Base-by-base conservation (phyloP, 2,888 invertebrate species). In the Hirtodrosophila confusa region DNA sequence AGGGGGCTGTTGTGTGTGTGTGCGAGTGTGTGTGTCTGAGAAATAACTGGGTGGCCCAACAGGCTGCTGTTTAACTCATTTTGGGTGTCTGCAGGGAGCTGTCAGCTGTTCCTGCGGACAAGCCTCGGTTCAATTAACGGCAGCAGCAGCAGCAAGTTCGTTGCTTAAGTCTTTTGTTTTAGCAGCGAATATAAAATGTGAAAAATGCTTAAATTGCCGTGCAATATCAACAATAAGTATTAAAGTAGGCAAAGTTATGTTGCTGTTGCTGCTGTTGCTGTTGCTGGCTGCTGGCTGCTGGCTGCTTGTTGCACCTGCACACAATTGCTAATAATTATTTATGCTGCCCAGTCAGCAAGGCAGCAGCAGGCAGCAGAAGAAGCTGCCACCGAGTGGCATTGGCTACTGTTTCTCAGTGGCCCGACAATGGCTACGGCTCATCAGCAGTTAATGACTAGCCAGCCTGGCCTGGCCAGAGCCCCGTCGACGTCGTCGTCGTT, bases 251-350 rank as follows among this genome's bases (percentile, higher is more conserved):
- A 72, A 78, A 80, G 63, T 63, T 68, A 72, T 70, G 78, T 62
- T 73, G 56, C 48, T 70, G 71, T 35, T 57, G 67, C 36, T 69
- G 60, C 17, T 45, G 54, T 36, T 36, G 69, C n/a, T n/a, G n/a
- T n/a, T n/a, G n/a, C 17, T 17, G 1, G 17, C 17, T 17, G 17
- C 64, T 70, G n/a, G n/a, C n/a, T n/a, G n/a, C 17, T 17, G 1
- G 17, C 17, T 17, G 17, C 64, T 70, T 73, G 87, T 83, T 85
- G 85, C 85, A 85, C 89, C 85, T 85, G 85, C 85, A 89, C 75
- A 89, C 85, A 86, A 88, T 86, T 86, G 89, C 88, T 71, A 86
- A 89, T 89, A 86, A 86, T 86, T 86, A 89, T 89, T 86, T 88
- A 89, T 89, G 88, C 83, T 80, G 86, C 75, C 67, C 80, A 70